Evolutionary conservation across 2,113 vertebrate genomes (phyloP), one percentile per base, ranked within the genome.

Genomic region (Etia nguti): DNA sequence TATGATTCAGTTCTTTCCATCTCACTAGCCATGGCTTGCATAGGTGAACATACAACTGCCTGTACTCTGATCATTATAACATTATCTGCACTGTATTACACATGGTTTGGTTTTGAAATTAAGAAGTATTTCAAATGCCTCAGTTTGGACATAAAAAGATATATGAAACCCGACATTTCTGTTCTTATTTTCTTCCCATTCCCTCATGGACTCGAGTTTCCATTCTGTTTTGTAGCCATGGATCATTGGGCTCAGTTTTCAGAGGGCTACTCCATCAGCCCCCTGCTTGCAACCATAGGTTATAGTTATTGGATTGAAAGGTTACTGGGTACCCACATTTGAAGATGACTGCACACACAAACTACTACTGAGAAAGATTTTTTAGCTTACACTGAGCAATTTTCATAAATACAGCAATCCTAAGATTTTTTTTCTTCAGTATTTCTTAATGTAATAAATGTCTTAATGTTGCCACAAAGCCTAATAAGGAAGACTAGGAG

Each of bases 221-320:
- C 88, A 87, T 90, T 93, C 92, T 52, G 79, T 90, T 92, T 60
- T 48, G 48, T 79, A 16, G 38, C 55, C 41, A 83, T 18, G 93
- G 91, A 82, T 94, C 93, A 93, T 93, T 94, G 88, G 85, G 4
- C 80, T 81, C 73, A 34, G 54, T 79, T 86, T 82, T 18, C 59
- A 43, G 34, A 70, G 54, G 86, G 88, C 83, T 48, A 4, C 86
- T 90, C 22, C 86, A 83, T 92, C 92, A 87, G 59, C 80, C 83
- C 79, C 84, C 84, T 80, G 84, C 90, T 52, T 82, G 82, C 83
- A 54, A 10, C 65, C 62, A 10, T 70, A 88, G 87, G 60, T 86
- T 85, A 36, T 79, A 54, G 52, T 80, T 86, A 90, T 70, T 87
- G 77, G 85, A 89, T 55, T 4, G 83, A 88, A 93, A 88, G 86